A percentile compares a stretch with the other conserved stretches of the same genome.
phyloP scores from a whole-genome alignment of 2,888 invertebrate species.

The Galeopsomyia nigrocyanea region DNA sequence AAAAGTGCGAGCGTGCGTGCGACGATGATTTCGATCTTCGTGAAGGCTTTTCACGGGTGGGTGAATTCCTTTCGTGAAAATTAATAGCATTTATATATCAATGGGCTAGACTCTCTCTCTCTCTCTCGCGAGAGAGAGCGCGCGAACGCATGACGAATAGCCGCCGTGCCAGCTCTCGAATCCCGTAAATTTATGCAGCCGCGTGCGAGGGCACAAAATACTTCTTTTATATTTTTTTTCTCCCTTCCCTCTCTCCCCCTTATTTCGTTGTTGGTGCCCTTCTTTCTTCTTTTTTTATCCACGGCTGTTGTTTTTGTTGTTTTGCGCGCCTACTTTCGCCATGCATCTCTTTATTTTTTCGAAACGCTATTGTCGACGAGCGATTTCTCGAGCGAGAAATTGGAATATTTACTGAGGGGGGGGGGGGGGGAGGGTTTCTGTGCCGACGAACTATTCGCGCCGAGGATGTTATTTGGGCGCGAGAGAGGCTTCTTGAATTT shows the following conservation, averaged over 20 bases:
- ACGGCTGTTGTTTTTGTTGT: slow-evolving; percentile 3
- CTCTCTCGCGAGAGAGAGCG: not conserved
- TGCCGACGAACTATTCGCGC: slow-evolving; percentile 8
- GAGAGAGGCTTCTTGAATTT: slow-evolving; percentile 28
- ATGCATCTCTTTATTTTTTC: not conserved
- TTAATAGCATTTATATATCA: slow-evolving; percentile 64
- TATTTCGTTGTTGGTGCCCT: not conserved
- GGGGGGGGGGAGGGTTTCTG: too few species aligned
- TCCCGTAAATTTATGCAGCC: slow-evolving; percentile 56
- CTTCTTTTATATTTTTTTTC: slow-evolving; percentile 6
- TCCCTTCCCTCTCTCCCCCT: not conserved
- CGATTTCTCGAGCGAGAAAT: slow-evolving; percentile 30
- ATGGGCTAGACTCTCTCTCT: slow-evolving; percentile 48
- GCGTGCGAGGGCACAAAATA: slow-evolving; percentile 36
- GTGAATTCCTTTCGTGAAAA: slow-evolving; percentile 63
- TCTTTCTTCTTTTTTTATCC: not conserved
- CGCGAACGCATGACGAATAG: slow-evolving; percentile 56
- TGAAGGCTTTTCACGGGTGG: slow-evolving; percentile 63
- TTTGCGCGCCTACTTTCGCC: not conserved
- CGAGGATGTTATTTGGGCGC: slow-evolving; percentile 18
- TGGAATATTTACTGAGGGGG: slow-evolving; percentile 34
- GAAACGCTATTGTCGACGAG: too few species aligned
- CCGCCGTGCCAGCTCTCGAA: slow-evolving; percentile 27
- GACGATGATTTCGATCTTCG: slow-evolving; percentile 53
- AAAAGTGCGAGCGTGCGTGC: slow-evolving; percentile 15